A percentile compares a stretch with the other conserved stretches of the same genome.
These are phyloP conservation scores for Platypus cylindrus DNA, from an alignment of 2,888 invertebrate genomes.

Conservation along the genomic window DNA sequence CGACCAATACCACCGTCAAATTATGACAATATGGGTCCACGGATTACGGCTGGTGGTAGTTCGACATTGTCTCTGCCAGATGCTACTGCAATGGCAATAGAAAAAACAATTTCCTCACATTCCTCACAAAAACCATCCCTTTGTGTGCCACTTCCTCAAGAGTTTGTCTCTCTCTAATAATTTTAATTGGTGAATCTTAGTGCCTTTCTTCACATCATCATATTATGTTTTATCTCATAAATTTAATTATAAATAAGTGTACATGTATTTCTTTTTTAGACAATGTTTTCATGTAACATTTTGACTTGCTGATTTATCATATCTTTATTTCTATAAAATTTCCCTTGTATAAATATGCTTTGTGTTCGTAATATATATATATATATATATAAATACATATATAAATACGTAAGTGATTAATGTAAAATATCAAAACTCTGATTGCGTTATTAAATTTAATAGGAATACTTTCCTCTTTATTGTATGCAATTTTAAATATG, in stretches of 20 bases:
- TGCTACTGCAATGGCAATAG: slow-evolving; percentile 32
- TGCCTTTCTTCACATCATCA: slow-evolving; percentile 36
- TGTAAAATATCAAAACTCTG: too few relatives aligned
- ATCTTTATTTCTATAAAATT: too few relatives aligned
- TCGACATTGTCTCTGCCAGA: slow-evolving; percentile 75
- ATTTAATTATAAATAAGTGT: slow-evolving; percentile 11
- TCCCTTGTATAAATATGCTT: too few relatives aligned
- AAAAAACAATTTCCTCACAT: slow-evolving; percentile 29
- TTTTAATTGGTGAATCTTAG: slow-evolving; percentile 23
- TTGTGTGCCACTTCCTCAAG: slow-evolving; percentile 43
- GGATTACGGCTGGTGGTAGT: slow-evolving; percentile 79
- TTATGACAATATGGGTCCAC: slow-evolving; percentile 84
- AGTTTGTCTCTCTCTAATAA: slow-evolving; percentile 43
- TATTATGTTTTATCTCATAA: too few relatives aligned
- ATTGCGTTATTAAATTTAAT: slow-evolving; percentile 15
- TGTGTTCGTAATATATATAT: too few relatives aligned
- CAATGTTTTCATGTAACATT: slow-evolving; percentile 10
- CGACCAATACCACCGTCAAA: slow-evolving; percentile 34
- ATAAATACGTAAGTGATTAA: too few relatives aligned
- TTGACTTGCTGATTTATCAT: too few relatives aligned
- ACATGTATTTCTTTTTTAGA: slow-evolving; percentile 8
- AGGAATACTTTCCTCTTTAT: slow-evolving; percentile 11
- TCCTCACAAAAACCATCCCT: slow-evolving; percentile 43
- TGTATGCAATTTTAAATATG: slow-evolving; percentile 15
- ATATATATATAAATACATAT: too few relatives aligned